These are phyloP conservation scores for Nematolebias whitei DNA, from an alignment of 2,113 vertebrate species.

Conservation along the genomic window DNA sequence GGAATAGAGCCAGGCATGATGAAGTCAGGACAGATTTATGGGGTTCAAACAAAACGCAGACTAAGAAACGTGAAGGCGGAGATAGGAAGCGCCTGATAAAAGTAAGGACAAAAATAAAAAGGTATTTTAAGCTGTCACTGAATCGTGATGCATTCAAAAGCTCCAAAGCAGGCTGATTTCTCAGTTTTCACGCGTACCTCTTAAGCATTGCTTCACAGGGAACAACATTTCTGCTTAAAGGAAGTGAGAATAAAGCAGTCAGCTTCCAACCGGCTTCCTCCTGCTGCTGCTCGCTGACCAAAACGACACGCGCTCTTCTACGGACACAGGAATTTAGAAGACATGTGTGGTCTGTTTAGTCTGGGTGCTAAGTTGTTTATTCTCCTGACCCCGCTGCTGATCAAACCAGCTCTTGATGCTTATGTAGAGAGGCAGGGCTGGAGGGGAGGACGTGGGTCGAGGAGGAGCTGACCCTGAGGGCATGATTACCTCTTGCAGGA, in stretches of 20 bases:
- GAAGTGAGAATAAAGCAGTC: neutral
- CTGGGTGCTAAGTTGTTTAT: conserved; percentile 65
- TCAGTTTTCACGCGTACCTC: neutral
- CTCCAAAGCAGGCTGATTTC: neutral
- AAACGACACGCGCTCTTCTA: conserved; percentile 47
- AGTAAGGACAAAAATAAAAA: neutral
- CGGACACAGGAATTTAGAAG: conserved; percentile 53
- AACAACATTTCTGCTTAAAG: neutral
- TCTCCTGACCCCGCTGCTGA: conserved; percentile 50
- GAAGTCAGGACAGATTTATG: conserved; percentile 3
- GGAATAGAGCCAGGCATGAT: conserved; percentile 7
- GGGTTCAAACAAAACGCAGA: conserved; percentile 24
- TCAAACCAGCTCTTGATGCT: conserved; percentile 23
- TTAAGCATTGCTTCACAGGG: neutral
- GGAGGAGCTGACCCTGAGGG: conserved; percentile 57
- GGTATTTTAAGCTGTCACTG: neutral
- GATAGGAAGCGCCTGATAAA: neutral
- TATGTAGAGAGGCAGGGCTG: conserved; percentile 8
- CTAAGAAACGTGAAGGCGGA: neutral
- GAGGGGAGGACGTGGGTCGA: conserved; percentile 41
- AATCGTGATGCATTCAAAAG: conserved; percentile 5
- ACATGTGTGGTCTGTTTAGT: conserved; percentile 80
- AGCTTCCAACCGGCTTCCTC: too few species aligned
- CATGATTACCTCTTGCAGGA: conserved; percentile 25
- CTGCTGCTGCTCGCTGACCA: too few species aligned